A percentile compares a stretch with the other conserved stretches of the same genome.
Conservation (phyloP, 2,888 invertebrate genomes). For the Plemyria rubiginata region DNA sequence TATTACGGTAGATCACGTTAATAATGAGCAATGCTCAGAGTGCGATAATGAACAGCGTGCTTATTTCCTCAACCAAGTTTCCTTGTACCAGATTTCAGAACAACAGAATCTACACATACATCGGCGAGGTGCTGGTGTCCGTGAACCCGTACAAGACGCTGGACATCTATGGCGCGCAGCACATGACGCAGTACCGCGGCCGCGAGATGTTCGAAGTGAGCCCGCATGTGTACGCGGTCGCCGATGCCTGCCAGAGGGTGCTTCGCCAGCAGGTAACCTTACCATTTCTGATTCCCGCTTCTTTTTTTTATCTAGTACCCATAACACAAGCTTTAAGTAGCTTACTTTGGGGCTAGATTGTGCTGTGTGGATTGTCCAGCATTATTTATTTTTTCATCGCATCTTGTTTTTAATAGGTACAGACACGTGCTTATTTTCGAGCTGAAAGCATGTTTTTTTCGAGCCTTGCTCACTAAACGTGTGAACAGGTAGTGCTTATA, state of each 20-base stretch:
- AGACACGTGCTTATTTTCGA: too few species aligned
- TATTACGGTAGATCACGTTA: neutral
- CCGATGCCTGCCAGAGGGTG: constrained; percentile 97
- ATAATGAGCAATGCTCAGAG: neutral
- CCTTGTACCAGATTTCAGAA: constrained; percentile 90
- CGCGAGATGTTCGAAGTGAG: constrained; percentile 98
- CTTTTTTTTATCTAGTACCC: too few species aligned
- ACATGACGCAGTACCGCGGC: constrained; percentile 94
- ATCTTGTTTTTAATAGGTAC: too few species aligned
- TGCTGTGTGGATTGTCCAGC: too few species aligned
- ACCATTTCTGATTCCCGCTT: too few species aligned
- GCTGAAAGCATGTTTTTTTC: too few species aligned
- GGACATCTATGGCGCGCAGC: constrained; percentile 95
- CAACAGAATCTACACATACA: constrained; percentile 98
- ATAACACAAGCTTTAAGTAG: too few species aligned
- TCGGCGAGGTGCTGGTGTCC: constrained; percentile 98
- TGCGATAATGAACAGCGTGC: neutral
- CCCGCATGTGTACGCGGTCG: constrained; percentile 99
- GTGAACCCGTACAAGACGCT: constrained; percentile 98
- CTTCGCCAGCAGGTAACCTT: constrained; percentile 89
- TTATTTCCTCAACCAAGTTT: neutral
- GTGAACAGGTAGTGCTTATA: too few species aligned
- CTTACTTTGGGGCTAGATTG: too few species aligned
- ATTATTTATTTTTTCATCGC: too few species aligned
- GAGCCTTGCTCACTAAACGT: too few species aligned